phyloP scores from a whole-genome alignment of 2,113 vertebrate species.

The Deroptyus accipitrinus region DNA sequence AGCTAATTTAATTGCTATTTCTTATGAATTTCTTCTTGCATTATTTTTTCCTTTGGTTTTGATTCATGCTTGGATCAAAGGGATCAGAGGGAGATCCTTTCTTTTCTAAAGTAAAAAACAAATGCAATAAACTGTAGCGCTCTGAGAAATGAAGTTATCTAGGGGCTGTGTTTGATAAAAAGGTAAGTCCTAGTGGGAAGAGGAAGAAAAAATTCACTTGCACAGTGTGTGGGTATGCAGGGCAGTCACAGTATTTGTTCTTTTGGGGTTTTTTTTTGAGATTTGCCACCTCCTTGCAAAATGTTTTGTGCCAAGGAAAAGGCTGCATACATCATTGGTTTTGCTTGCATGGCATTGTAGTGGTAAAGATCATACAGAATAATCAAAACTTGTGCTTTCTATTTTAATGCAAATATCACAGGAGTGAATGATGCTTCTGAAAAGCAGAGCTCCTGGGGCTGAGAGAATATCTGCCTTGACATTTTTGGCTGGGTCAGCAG shows the following conservation, averaged over 20 bases:
- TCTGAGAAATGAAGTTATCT: neutral
- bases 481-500: neutral
- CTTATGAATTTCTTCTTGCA: slow-evolving; percentile 49
- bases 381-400: neutral
- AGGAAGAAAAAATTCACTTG: neutral
- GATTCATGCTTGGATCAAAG: slow-evolving; percentile 32
- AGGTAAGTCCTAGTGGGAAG: neutral
- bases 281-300: neutral
- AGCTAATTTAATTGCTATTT: slow-evolving; percentile 49
- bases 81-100: slow-evolving; percentile 24
- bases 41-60: slow-evolving; percentile 55
- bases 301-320: neutral
- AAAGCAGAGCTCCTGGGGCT: neutral
- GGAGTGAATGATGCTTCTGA: neutral
- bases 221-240: neutral
- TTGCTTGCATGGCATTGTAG: neutral
- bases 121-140: neutral
- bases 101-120: neutral
- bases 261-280: neutral
- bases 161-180: neutral
- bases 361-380: neutral
- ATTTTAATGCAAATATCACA: neutral
- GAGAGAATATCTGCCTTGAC: neutral
- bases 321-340: neutral
- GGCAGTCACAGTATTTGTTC: neutral